phyloP scores from a whole-genome alignment of 2,113 vertebrate species.

The Misgurnus mizolepis region DNA sequence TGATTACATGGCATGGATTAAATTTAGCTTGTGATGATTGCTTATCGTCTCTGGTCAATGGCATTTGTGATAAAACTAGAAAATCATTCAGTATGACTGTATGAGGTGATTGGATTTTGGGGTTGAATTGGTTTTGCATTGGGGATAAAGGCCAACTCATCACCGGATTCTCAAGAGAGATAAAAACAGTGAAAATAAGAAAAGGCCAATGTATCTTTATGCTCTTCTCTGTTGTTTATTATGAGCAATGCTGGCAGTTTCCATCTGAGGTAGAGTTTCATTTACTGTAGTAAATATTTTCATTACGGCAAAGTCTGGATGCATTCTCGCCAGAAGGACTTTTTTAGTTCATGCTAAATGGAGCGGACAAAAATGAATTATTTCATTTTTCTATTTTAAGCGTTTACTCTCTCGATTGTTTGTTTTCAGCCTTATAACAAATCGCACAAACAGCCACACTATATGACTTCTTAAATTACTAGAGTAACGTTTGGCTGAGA shows the following conservation, averaged over 20 bases:
- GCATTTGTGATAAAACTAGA: conserved; percentile 11
- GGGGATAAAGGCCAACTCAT: conserved; percentile 12
- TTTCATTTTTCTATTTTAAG: conserved; percentile 46
- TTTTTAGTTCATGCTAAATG: conserved; percentile 39
- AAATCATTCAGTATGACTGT: neutral
- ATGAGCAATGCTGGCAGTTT: conserved; percentile 26
- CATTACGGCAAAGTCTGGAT: conserved; percentile 46
- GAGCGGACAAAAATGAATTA: conserved; percentile 47
- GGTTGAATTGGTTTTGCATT: neutral
- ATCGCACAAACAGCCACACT: conserved; percentile 14
- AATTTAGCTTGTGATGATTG: neutral
- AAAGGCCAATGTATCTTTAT: conserved; percentile 18
- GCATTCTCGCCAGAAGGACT: conserved; percentile 33
- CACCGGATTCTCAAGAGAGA: conserved; percentile 13
- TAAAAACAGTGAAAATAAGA: neutral
- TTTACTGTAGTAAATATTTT: conserved; percentile 55
- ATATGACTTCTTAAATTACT: conserved; percentile 48
- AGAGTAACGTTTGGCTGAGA: conserved; percentile 12
- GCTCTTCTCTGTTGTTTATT: conserved; percentile 36
- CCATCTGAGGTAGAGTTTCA: conserved; percentile 44
- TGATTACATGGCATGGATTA: neutral
- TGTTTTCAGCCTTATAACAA: conserved; percentile 34
- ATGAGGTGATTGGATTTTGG: conserved; percentile 1
- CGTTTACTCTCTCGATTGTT: conserved; percentile 45
- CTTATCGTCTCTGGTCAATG: neutral